Evolutionary conservation across 1,140 invertebrate species (phyloP).

Genomic region (Lamellibrachia luymesi): DNA sequence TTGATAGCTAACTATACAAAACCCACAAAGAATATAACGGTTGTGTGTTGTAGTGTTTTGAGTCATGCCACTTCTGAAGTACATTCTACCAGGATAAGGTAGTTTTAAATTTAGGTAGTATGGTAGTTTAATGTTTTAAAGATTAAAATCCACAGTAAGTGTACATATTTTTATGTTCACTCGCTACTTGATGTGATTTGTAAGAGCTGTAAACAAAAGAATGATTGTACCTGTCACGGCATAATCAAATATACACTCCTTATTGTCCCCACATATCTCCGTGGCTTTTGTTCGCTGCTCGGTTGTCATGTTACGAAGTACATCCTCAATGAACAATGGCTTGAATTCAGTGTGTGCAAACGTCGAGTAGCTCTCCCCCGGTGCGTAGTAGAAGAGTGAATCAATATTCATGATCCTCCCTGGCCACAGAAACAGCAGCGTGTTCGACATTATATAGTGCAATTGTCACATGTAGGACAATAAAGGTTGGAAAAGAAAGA

Average conservation of each 20-base stretch:
- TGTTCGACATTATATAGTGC: not conserved
- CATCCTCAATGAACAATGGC: too few species aligned
- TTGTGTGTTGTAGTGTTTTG: too few species aligned
- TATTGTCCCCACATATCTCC: not conserved
- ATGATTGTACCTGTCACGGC: not conserved
- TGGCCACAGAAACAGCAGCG: not conserved
- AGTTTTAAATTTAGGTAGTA: not conserved
- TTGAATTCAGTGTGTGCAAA: not conserved
- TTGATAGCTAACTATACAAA: too few species aligned
- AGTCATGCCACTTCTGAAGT: too few species aligned
- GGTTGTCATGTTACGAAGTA: not conserved
- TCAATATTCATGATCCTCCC: not conserved
- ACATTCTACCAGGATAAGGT: too few species aligned
- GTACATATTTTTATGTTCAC: not conserved
- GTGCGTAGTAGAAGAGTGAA: not conserved
- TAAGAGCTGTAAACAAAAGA: not conserved
- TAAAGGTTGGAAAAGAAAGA: not conserved
- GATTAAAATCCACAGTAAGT: not conserved
- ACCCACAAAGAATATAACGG: too few species aligned
- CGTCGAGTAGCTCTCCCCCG: not conserved
- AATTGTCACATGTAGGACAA: not conserved
- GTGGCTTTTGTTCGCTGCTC: not conserved
- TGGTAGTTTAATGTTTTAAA: not conserved
- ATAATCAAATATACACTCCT: not conserved
- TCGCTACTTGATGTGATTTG: not conserved